phyloP scores from a whole-genome alignment of 2,113 vertebrate species.

The Pica pica region DNA sequence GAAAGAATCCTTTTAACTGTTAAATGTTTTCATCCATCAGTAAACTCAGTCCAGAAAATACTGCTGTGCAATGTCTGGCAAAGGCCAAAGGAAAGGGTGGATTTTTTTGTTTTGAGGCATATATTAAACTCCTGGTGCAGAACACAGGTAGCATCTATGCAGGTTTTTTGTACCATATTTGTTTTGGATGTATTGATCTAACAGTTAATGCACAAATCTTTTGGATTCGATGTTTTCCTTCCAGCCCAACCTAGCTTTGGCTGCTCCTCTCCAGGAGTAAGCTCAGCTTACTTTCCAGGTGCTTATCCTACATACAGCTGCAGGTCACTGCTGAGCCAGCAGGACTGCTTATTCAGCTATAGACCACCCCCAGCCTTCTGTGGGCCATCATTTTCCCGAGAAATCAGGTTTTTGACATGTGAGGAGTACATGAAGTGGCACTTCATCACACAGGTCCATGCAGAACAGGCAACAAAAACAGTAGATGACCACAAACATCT shows the following conservation, averaged over 20 bases:
- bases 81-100: background rate
- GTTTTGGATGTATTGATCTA: background rate
- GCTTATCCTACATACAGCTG: background rate
- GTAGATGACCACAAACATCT: background rate
- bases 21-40: background rate
- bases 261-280: background rate
- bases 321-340: background rate
- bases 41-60: background rate
- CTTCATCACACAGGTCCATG: background rate
- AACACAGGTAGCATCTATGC: background rate
- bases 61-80: background rate
- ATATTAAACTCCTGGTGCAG: background rate
- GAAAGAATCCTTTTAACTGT: constrained; percentile 42
- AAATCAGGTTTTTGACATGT: background rate
- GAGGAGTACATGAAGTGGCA: background rate
- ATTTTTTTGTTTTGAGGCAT: background rate
- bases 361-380: background rate
- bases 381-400: background rate
- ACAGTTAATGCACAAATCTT: background rate
- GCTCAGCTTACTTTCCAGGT: background rate
- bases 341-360: background rate
- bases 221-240: background rate
- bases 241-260: background rate
- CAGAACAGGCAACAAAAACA: background rate
- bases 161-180: background rate